Evolutionary conservation across 2,888 invertebrate genomes (phyloP).

Genomic region (Zeuzera pyrina): DNA sequence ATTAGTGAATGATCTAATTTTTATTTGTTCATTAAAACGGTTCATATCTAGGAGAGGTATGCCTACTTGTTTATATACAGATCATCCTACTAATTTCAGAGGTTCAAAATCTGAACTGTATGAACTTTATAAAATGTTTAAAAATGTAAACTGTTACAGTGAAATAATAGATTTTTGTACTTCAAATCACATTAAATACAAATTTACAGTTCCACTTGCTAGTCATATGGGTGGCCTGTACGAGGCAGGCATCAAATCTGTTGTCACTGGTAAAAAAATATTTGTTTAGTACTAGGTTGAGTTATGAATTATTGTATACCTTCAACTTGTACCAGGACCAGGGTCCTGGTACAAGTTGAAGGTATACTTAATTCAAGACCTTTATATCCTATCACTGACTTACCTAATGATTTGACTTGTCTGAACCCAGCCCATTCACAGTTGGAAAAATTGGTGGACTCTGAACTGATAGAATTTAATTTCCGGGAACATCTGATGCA

Average conservation of each 20-base stretch:
- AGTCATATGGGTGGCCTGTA: conserved; percentile 8
- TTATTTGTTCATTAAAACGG: conserved; percentile 6
- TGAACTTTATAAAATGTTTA: conserved; percentile 4
- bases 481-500: conserved; percentile 22
- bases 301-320: conserved; percentile 3
- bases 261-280: conserved; percentile 1
- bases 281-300: conserved; percentile 1
- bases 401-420: conserved; percentile 1
- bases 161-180: conserved; percentile 1
- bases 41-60: conserved; percentile 9
- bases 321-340: too few species aligned
- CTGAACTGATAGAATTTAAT: conserved; percentile 18
- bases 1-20: conserved; percentile 3
- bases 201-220: conserved; percentile 4
- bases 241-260: conserved; percentile 5
- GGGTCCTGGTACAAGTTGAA: conserved; percentile 5
- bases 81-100: conserved; percentile 10
- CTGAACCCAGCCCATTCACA: conserved; percentile 7
- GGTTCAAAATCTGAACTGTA: conserved; percentile 2
- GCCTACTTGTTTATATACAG: conserved; percentile 5
- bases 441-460: conserved; percentile 18
- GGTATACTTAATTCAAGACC: conserved; percentile 5
- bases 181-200: not conserved
- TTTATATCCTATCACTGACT: conserved; percentile 2
- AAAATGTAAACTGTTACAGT: not conserved